Conservation (phyloP, 2,797 vertebrate genomes). For the Dipus sagitta region DNA sequence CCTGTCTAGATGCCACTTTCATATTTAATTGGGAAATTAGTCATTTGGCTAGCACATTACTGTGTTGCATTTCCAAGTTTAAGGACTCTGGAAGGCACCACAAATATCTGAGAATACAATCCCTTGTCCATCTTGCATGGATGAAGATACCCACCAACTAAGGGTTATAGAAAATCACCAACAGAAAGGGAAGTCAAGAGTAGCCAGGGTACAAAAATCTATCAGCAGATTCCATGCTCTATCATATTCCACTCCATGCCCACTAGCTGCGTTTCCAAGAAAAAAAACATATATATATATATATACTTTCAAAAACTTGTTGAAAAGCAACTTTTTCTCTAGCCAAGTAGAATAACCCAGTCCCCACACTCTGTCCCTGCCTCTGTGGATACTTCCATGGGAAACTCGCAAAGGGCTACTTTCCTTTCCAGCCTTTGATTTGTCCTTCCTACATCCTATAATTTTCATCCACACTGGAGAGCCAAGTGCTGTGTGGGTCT, state of each 20-base stretch:
- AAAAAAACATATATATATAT: not conserved
- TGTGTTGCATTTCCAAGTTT: not conserved
- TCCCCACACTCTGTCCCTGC: not conserved
- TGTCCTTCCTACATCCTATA: constrained; percentile 74
- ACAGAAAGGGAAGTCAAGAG: not conserved
- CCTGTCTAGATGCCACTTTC: not conserved
- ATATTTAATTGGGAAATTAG: not conserved
- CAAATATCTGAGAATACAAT: not conserved
- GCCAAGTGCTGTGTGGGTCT: constrained; percentile 79
- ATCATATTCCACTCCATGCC: constrained; percentile 29
- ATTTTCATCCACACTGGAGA: constrained; percentile 74
- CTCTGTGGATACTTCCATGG: constrained; percentile 31
- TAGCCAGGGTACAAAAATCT: too few species aligned
- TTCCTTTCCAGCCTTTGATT: constrained; percentile 68
- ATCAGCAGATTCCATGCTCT: not conserved
- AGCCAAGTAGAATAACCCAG: constrained; percentile 53
- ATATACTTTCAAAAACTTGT: constrained; percentile 51
- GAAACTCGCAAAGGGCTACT: constrained; percentile 57
- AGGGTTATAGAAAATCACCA: not conserved
- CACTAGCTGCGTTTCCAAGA: not conserved
- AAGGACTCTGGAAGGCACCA: not conserved
- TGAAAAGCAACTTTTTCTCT: constrained; percentile 67
- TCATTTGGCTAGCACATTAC: not conserved
- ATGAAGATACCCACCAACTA: not conserved
- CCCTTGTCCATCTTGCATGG: not conserved